Base-by-base conservation (phyloP, 1,140 invertebrate species). In the Amphibalanus amphitrite region DNA sequence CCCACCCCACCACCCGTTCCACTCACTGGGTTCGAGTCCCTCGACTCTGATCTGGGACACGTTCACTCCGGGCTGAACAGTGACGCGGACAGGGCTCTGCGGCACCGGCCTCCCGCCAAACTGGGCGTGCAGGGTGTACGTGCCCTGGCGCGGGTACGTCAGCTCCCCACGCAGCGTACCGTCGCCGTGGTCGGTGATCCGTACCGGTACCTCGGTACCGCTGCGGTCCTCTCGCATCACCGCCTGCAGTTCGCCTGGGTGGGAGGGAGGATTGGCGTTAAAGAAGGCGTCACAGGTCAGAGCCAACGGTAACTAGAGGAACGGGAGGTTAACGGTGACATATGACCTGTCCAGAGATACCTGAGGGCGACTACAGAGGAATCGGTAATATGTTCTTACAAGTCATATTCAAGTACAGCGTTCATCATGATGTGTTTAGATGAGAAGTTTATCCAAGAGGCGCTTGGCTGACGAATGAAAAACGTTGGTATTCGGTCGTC, bases 11-110 rank as follows among this genome's bases (percentile, higher is more conserved):
- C n/a, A n/a, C n/a, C n/a, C 1, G 47, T 1, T 6, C 47, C 80
- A 90, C 91, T 91, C 86, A 95, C 92, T 91, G 77, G 88, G 86
- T 78, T 94, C 90, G 25, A 95, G 83, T 72, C 91, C 92, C 73
- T 92, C 90, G 33, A 95, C 90, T 80, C 88, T 89, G 72, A 95
- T 87, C 79, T 93, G 93, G 65, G 89, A 90, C 38, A 93, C 86
- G 78, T 95, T 92, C 69, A 93, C 86, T 75, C 85, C 85, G 10
- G 90, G 87, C 76, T 89, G 85, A 38, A 93, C 89, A 70, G 86
- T 83, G 40, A 95, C 87, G 71, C 88, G 89, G 73, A 93, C 87
- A 6, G 92, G 91, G 74, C 88, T 89, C 70, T 86, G 82, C 0
- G 92, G 91, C 67, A 95, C 87, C 71, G 88, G 86, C 0, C 88